Evolutionary conservation across 1,140 invertebrate genomes (phyloP).

Genomic region (Mamestra configurata): DNA sequence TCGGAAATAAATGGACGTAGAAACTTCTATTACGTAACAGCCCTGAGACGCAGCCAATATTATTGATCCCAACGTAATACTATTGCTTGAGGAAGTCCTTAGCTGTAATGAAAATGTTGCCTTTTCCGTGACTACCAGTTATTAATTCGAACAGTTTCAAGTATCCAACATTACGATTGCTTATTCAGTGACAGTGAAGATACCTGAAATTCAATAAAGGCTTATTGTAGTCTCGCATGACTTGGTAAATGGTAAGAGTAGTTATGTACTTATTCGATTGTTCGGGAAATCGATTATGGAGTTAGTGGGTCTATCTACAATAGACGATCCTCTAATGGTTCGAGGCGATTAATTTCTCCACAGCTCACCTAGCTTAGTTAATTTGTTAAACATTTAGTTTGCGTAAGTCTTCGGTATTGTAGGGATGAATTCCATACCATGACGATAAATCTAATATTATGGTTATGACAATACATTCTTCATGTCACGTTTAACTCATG

Average conservation of each 20-base stretch:
- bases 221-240: slow-evolving; percentile 29
- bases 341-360: slow-evolving; percentile 1
- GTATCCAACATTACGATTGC: slow-evolving; percentile 15
- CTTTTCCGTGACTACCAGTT: slow-evolving; percentile 52
- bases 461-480: not conserved
- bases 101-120: slow-evolving; percentile 56
- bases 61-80: slow-evolving; percentile 39
- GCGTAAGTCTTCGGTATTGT: not conserved
- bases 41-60: slow-evolving; percentile 35
- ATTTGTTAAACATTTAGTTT: not conserved
- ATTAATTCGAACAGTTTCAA: slow-evolving; percentile 54
- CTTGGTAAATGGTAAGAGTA: not conserved
- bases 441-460: not conserved
- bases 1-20: slow-evolving; percentile 12
- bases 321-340: slow-evolving; percentile 7
- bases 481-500: not conserved
- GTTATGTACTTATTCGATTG: slow-evolving; percentile 23
- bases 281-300: slow-evolving; percentile 4
- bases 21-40: slow-evolving; percentile 21
- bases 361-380: not conserved
- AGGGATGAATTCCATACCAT: not conserved
- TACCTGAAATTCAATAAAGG: slow-evolving; percentile 39
- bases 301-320: slow-evolving; percentile 18
- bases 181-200: slow-evolving; percentile 24
- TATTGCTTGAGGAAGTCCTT: slow-evolving; percentile 46